Conservation (phyloP, 2,888 invertebrate species). For the Dioctria linearis region DNA sequence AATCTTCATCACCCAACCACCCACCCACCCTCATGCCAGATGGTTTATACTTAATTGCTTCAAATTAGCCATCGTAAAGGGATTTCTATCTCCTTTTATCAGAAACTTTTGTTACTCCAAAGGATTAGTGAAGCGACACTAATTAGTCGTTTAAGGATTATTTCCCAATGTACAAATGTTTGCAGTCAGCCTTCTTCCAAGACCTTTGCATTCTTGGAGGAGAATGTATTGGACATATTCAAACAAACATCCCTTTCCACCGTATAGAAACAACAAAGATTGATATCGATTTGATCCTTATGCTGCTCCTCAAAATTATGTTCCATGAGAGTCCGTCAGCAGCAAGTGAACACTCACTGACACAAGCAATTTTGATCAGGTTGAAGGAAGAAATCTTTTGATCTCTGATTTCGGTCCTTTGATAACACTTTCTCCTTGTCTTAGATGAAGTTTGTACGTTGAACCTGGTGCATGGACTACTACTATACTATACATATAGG, state of each 20-base stretch:
- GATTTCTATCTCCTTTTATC: constrained; percentile 39
- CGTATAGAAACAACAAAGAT: constrained; percentile 8
- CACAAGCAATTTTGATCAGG: constrained; percentile 32
- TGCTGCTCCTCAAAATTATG: constrained; percentile 34
- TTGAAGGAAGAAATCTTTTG: constrained; percentile 32
- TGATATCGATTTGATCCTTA: constrained; percentile 51
- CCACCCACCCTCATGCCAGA: constrained; percentile 28
- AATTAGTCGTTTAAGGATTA: constrained; percentile 51
- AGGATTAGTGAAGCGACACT: constrained; percentile 51
- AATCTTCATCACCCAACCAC: neutral
- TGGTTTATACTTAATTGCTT: constrained; percentile 16
- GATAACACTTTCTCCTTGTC: constrained; percentile 21
- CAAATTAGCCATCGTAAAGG: constrained; percentile 46
- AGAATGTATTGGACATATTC: neutral
- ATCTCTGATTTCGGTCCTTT: constrained; percentile 28
- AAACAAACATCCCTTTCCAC: constrained; percentile 2
- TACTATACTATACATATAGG: too few relatives aligned
- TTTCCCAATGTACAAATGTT: constrained; percentile 44
- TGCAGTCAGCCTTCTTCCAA: constrained; percentile 16
- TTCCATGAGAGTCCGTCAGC: constrained; percentile 13
- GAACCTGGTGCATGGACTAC: neutral
- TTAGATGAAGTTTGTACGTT: neutral
- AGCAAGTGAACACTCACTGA: constrained; percentile 48
- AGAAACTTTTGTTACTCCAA: constrained; percentile 48
- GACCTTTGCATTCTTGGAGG: constrained; percentile 2